Base-by-base conservation (phyloP, 2,888 invertebrate genomes). In the Philhelius pedissequus region DNA sequence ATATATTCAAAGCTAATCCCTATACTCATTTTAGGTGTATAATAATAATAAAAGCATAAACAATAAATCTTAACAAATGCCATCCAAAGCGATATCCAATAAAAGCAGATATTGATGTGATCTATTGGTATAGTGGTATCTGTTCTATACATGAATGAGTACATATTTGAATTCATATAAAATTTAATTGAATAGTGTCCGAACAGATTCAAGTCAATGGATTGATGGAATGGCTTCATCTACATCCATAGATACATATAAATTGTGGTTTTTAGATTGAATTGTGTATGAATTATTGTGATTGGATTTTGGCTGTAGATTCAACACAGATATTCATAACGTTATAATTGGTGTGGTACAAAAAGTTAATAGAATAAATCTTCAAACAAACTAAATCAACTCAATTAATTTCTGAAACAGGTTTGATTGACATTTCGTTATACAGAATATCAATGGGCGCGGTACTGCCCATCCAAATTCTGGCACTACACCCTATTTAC, bases 51-150 rank as follows among this genome's bases (percentile, higher is more conserved):
- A 62, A 15, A 64, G 9, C 8, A 74, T 56, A 45, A 62, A 43
- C 54, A 64, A 64, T 74, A 54, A 64, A 74, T 74, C 64, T 54
- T 54, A 25, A 25, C 54, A 64, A 73, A 22, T 56, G 64, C 56
- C 74, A 35, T 25, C 30, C 40, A 32, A 62, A 71, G 43, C 52
- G n/a, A 64, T 43, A 27, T 38, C 64, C 30, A 64, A 64, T 32
- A 54, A 25, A 20, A 54, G 1, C 32, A 25, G 54, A 64, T 32
- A 64, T 64, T 74, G 32, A 64, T 45, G 54, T 50, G 52, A 56
- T 60, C 22, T 18, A n/a, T n/a, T n/a, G n/a, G n/a, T n/a, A n/a
- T n/a, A n/a, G n/a, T n/a, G 20, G 48, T 48, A n/a, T 22, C 20
- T 64, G 13, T 15, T 22, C 20, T 64, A 8, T 15, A 15, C 6